Base-by-base conservation (phyloP, 1,140 invertebrate genomes). In the Geopemphigus sp. region DNA sequence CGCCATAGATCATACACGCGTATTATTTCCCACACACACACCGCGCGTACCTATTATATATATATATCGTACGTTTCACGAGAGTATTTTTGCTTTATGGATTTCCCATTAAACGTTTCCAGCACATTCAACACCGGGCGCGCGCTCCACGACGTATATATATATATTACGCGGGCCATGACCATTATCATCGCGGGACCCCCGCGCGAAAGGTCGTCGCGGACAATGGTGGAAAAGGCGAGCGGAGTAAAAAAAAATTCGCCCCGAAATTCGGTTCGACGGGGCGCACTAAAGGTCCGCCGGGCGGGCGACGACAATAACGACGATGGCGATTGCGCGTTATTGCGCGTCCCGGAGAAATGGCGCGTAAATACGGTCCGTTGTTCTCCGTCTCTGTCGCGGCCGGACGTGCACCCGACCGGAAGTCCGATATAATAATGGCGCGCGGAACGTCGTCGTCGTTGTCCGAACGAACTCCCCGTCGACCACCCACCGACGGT, bases 31-130 rank as follows among this genome's bases (percentile, higher is more conserved):
- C 66, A 70, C 47, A 70, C 29, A 10, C 61, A 32, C 24, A 29
- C 14, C 17, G 1, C 19, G 32, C 2, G 17, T 39, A 12, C 19
- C 19, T 39, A 39, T 32, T 61, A 32, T 4, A n/a, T n/a, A 14
- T 5, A 12, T n/a, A n/a, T 22, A 39, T 12, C 29, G 12, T 19
- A 26, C 15, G 19, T 11, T 50, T 50, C 10, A 11, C 14, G 56
- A 19, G 56, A 24, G 56, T 47, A 54, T 72, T 54, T 54, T 54
- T 29, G 10, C 50, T 54, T 14, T n/a, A 53, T 29, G 24, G 57
- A 78, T 78, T 78, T 78, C 11, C 57, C 56, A 47, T 76, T 29
- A 76, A 64, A 64, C 29, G 19, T 78, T 78, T 78, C 24, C 57
- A 39, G 73, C 24, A 61, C 57, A 26, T 45, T 47, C 56, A 17